phyloP scores from a whole-genome alignment of 2,888 invertebrate species.

The Arge pagana region DNA sequence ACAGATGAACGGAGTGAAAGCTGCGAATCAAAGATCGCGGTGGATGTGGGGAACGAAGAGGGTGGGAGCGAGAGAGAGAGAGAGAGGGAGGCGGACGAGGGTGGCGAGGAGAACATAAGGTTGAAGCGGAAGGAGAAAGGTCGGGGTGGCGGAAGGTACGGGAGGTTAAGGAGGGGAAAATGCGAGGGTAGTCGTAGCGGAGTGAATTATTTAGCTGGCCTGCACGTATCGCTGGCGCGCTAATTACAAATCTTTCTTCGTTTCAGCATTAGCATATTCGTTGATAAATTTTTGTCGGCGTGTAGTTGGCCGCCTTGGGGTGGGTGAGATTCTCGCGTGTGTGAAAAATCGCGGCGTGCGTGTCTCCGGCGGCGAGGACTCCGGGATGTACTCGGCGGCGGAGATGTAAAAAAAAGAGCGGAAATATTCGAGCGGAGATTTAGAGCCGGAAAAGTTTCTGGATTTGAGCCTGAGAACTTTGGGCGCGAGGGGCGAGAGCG shows the following conservation, averaged over 20 bases:
- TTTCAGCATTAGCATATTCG: conserved; percentile 15
- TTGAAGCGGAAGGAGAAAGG: neutral
- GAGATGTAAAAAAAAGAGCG: too few relatives aligned
- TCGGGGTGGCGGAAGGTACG: conserved; percentile 5
- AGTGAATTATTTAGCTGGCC: conserved; percentile 19
- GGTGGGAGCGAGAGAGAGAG: neutral
- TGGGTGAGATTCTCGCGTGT: neutral
- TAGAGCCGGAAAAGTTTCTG: too few relatives aligned
- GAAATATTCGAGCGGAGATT: too few relatives aligned
- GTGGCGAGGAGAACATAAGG: neutral
- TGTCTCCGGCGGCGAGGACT: too few relatives aligned
- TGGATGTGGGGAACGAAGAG: conserved; percentile 4
- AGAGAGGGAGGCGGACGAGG: conserved; percentile 3
- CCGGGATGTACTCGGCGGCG: too few relatives aligned
- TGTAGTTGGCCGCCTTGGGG: neutral
- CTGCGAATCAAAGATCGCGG: too few relatives aligned
- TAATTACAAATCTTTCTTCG: conserved; percentile 19
- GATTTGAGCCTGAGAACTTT: too few relatives aligned
- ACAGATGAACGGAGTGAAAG: too few relatives aligned
- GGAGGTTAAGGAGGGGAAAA: conserved; percentile 10
- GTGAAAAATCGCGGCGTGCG: neutral
- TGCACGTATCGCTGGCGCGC: neutral
- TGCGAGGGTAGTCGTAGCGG: neutral
- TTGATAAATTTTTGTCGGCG: conserved; percentile 15
- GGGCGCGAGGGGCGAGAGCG: too few relatives aligned